Percentiles rank a stretch among this genome's conserved stretches.
Evolutionary conservation across 2,113 vertebrate genomes (phyloP).

Genomic region (Tricholaema leucomelas): DNA sequence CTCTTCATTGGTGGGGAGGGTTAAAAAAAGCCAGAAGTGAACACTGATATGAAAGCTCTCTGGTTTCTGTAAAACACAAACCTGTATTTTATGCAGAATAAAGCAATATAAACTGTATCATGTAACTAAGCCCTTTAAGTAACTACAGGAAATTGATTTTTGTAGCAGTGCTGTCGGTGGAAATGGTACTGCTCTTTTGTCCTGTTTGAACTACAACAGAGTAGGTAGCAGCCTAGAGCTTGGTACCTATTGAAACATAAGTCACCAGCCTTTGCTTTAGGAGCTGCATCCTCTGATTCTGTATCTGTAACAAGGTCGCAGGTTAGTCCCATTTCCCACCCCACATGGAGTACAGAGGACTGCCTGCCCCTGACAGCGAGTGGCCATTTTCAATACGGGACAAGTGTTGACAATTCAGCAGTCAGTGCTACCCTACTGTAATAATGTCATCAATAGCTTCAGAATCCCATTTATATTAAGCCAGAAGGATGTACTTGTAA

Average conservation of each 20-base stretch:
- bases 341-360: background rate
- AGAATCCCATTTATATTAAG: background rate
- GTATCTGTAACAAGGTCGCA: background rate
- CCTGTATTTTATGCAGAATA: background rate
- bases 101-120: background rate
- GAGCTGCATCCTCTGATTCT: background rate
- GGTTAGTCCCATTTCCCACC: accelerated
- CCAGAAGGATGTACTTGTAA: background rate
- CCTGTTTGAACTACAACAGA: background rate
- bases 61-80: background rate
- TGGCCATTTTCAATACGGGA: background rate
- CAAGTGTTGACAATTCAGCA: background rate
- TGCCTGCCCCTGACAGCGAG: background rate
- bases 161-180: background rate
- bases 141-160: background rate
- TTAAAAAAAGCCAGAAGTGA: background rate
- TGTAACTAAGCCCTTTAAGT: background rate
- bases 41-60: background rate
- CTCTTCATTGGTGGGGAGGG: background rate
- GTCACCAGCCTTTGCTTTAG: background rate
- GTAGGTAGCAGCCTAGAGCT: background rate
- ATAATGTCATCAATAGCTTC: background rate
- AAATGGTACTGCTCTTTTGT: background rate
- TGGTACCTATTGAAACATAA: background rate
- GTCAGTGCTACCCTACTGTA: background rate